Evolutionary conservation across 2,888 invertebrate genomes (phyloP).

Genomic region (Nephrocerus scutellatus): DNA sequence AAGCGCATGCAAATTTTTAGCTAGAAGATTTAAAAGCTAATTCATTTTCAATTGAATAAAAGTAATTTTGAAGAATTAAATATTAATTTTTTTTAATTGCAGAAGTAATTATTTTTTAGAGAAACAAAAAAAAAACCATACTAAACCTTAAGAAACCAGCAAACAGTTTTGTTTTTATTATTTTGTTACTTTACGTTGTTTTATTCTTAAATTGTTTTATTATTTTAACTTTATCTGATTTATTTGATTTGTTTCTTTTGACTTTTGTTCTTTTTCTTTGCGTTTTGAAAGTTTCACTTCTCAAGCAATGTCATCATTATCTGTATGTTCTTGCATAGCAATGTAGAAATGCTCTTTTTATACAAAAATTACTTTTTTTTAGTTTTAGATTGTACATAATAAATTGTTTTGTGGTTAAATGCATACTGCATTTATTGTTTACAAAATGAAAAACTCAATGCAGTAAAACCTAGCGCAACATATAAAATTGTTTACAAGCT

Average conservation of each 20-base stretch:
- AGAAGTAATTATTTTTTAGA: background rate
- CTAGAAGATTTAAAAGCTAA: constrained; percentile 47
- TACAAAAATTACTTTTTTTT: no score
- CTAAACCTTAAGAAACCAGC: constrained; percentile 1
- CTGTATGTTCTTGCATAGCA: no score
- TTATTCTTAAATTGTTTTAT: constrained; percentile 6
- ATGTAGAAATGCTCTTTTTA: no score
- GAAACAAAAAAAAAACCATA: background rate
- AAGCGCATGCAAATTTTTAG: no score
- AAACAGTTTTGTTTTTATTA: constrained; percentile 12
- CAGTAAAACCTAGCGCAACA: no score
- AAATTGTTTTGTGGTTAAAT: no score
- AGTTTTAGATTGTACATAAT: no score
- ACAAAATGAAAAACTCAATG: no score
- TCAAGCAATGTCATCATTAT: no score
- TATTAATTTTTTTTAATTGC: constrained; percentile 11
- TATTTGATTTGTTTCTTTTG: constrained; percentile 16
- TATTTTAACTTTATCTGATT: constrained; percentile 9
- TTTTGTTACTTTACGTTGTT: constrained; percentile 1
- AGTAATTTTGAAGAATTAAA: constrained; percentile 20
- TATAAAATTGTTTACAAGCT: no score
- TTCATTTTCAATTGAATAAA: constrained; percentile 40
- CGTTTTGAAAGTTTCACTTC: no score
- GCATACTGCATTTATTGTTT: no score
- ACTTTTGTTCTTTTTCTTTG: constrained; percentile 17